phyloP scores from a whole-genome alignment of 1,140 invertebrate genomes.

The Sarcophaga bullata region DNA sequence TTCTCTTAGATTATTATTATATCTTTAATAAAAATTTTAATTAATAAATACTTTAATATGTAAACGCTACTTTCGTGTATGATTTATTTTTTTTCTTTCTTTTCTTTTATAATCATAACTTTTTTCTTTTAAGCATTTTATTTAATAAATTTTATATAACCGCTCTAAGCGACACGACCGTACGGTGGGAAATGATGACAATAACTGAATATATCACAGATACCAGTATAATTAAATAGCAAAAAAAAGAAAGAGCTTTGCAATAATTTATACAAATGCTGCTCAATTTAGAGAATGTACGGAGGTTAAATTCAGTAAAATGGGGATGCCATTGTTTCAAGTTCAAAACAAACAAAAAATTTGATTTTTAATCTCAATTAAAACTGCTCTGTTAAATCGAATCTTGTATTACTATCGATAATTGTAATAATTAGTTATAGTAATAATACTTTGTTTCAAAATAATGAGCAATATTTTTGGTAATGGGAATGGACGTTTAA shows the following conservation, averaged over 20 bases:
- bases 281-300: background rate
- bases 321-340: background rate
- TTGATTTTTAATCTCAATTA: background rate
- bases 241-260: too few relatives aligned
- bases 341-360: background rate
- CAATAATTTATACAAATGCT: background rate
- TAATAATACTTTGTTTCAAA: too few relatives aligned
- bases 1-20: background rate
- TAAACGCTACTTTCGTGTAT: background rate
- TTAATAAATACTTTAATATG: background rate
- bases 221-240: background rate
- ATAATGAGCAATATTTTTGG: too few relatives aligned
- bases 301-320: background rate
- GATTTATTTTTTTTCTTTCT: background rate
- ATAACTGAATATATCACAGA: slow-evolving; percentile 11
- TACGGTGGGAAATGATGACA: slow-evolving; percentile 35
- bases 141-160: slow-evolving; percentile 27
- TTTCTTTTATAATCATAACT: background rate
- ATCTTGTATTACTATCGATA: background rate
- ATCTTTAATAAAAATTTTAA: slow-evolving; percentile 6
- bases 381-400: background rate
- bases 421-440: background rate
- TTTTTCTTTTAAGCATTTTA: background rate
- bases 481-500: too few relatives aligned
- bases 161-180: slow-evolving; percentile 17